A percentile compares a stretch with the other conserved stretches of the same genome.
Conservation (phyloP, 92 coral and sea anemone genomes). For the Umimayanthus chanpuru region DNA sequence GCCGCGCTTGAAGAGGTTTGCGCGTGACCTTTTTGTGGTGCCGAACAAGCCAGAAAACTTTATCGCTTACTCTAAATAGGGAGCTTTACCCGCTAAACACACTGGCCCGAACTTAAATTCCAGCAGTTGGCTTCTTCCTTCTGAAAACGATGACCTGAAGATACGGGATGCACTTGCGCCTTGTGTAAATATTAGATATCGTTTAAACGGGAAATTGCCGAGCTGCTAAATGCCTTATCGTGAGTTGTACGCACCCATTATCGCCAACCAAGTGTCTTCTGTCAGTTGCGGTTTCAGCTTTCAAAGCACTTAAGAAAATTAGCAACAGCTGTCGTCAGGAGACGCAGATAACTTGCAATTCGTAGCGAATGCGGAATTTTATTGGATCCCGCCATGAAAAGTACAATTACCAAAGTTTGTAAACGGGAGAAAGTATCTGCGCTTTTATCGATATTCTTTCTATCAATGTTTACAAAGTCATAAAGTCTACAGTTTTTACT, state of each 20-base stretch:
- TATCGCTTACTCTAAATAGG: neutral
- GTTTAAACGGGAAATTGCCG: constrained; percentile 24
- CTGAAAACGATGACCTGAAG: constrained; percentile 33
- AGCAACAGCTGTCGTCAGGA: constrained; percentile 41
- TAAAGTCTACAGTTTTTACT: neutral
- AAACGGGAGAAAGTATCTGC: neutral
- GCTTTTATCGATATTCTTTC: neutral
- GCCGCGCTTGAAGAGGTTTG: constrained; percentile 8
- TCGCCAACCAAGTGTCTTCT: constrained; percentile 39
- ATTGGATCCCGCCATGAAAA: too few relatives aligned
- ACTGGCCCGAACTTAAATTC: constrained; percentile 14
- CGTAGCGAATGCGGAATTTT: neutral
- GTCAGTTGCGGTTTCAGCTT: constrained; percentile 46
- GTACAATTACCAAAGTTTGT: neutral
- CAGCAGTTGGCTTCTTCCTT: constrained; percentile 26
- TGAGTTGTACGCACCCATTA: constrained; percentile 8
- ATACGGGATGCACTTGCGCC: constrained; percentile 22
- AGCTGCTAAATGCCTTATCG: constrained; percentile 39
- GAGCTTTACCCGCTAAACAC: neutral
- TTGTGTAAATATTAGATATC: constrained; percentile 24
- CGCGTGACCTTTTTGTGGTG: constrained; percentile 6
- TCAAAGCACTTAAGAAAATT: constrained; percentile 43
- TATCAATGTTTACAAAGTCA: neutral
- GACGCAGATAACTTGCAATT: neutral
- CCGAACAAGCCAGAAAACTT: neutral